Base-by-base conservation (phyloP, 2,888 invertebrate species). In the Bhutanitis thaidina region DNA sequence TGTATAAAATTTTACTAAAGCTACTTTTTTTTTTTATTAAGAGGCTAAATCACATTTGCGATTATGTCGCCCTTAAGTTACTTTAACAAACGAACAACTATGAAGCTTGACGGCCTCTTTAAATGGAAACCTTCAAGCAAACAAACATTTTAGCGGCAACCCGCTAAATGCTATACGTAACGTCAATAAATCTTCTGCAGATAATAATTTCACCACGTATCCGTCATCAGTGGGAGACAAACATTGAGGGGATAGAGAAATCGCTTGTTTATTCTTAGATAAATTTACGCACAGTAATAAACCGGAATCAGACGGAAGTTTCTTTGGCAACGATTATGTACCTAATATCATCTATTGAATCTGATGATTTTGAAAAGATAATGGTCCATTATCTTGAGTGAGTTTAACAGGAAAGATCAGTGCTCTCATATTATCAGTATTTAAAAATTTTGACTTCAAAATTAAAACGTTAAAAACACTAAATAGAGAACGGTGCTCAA, bases 111-210 rank as follows among this genome's bases (percentile, higher is more conserved):
- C 15, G 29, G 39, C 39, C 10, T 12, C 16, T 38, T 29, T 50
- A 43, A 36, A 51, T 30, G 36, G 43, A 49, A 49, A 44, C 25
- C 14, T 37, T 13, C 13, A 34, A 40, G 40, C 20, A 49, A 45
- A 44, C 45, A 36, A 44, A 49, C 40, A 40, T 46, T 39, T 52
- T 52, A 47, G 52, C 52, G 46, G 34, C 9, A 32, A 38, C 52
- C 32, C 37, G 52, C 52, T 43, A 52, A 52, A 47, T 34, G 27
- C 43, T 37, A 32, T 36, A 30, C 47, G 37, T 38, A 52, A 27
- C 52, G 52, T 43, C 47, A 47, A 52, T 52, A 52, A 52, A 52
- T 52, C 47, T 47, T 25, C 37, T 13, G 14, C 7, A 32, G 43
- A 46, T 52, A 43, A 43, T 47, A 43, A 47, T 46, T 46, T 52